phyloP scores from a whole-genome alignment of 2,113 vertebrate genomes.

The Mola mola region DNA sequence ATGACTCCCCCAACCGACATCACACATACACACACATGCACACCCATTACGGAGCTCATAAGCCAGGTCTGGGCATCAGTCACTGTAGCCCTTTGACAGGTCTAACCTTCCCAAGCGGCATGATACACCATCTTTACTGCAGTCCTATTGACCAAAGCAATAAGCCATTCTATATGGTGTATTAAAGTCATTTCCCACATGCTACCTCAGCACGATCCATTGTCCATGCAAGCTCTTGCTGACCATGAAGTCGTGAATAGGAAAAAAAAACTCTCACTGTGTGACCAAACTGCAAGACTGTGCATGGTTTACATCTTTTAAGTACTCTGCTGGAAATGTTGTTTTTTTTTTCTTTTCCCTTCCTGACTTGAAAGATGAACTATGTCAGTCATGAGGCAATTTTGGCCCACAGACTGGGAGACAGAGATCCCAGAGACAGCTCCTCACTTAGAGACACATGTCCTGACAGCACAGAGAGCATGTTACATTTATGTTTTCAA shows the following conservation, averaged over 20 bases:
- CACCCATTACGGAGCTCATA: slow-evolving; percentile 95
- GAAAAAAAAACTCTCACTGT: slow-evolving; percentile 60
- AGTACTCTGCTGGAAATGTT: slow-evolving; percentile 85
- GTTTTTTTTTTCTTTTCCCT: slow-evolving; percentile 36
- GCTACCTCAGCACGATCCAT: slow-evolving; percentile 99
- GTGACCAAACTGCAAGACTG: slow-evolving; percentile 94
- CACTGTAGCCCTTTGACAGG: slow-evolving; percentile 92
- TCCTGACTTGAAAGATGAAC: slow-evolving; percentile 86
- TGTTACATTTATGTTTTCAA: slow-evolving; percentile 53
- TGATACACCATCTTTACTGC: slow-evolving; percentile 94
- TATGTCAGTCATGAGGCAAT: slow-evolving; percentile 89
- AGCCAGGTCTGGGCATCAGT: slow-evolving; percentile 93
- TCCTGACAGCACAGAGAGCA: slow-evolving; percentile 79
- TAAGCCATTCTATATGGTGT: slow-evolving; percentile 99
- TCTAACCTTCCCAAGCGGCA: slow-evolving; percentile 99
- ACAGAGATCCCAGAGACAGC: slow-evolving; percentile 79
- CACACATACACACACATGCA: slow-evolving; percentile 42
- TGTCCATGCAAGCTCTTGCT: slow-evolving; percentile 98
- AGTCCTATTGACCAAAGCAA: slow-evolving; percentile 99
- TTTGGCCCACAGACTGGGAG: slow-evolving; percentile 84
- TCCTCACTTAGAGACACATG: slow-evolving; percentile 85
- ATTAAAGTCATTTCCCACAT: slow-evolving; percentile 99
- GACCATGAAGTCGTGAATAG: slow-evolving; percentile 84
- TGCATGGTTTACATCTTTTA: slow-evolving; percentile 91
- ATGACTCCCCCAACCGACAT: neutral